Base-by-base conservation (phyloP, 2,113 vertebrate species). In the Heterocephalus glaber region DNA sequence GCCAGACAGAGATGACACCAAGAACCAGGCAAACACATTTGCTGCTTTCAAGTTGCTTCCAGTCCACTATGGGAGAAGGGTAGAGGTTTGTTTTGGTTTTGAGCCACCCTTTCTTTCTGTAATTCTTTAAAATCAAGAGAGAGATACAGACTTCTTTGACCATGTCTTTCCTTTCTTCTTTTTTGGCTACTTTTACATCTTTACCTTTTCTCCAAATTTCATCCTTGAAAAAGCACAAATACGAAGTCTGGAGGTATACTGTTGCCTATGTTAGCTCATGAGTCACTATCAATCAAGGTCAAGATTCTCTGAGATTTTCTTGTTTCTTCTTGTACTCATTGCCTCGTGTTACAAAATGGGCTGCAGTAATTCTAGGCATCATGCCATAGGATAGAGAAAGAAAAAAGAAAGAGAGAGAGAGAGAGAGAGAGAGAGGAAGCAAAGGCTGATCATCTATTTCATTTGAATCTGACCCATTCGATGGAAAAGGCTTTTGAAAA, bases 41-140 rank as follows among this genome's bases (percentile, higher is more conserved):
- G 12, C 10, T 49, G 79, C 80, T 84, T 97, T 89, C n/a, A 44
- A 47, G 52, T 81, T 61, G 49, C 72, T 92, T 86, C 85, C 17
- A 7, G 4, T 93, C 56, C 65, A 60, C 70, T 44, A 26, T 0
- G 0, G 88, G 66, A 76, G 8, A 84, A 0, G 4, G 35, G 28
- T 33, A 35, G 20, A 70, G 24, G 17, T 84, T 61, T 74, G 49
- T 12, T 87, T 95, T 44, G 6, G 33, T 41, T 90, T 47, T 77
- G 35, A 49, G 38, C 3, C 28, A 30, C 52, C 28, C 13, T 81
- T 63, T 44, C 22, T 93, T 61, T 52, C 74, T 60, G 11, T 80
- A 68, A 96, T 84, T 94, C 60, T 80, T 93, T 89, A 76, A 86
- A 93, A 94, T 72, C 2, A n/a, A 89, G 58, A 94, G 30, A 72